Base-by-base conservation (phyloP, 1,140 invertebrate genomes). In the Aphelinus atriplicis region DNA sequence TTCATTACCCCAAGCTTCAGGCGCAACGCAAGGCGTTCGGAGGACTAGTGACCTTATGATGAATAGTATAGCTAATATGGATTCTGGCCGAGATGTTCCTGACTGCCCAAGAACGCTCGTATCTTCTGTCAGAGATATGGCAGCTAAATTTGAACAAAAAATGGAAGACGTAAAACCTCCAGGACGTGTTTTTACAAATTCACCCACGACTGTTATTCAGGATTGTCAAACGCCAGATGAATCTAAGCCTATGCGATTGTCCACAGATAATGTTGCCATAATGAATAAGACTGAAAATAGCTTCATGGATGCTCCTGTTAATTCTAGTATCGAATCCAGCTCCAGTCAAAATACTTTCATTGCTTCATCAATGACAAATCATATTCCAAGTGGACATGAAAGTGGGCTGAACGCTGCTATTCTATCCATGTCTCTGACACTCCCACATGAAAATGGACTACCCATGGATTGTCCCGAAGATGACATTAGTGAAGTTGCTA, bases 101-200 rank as follows among this genome's bases (percentile, higher is more conserved):
- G 87, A 88, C 65, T 87, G 83, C 69, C 74, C 86, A 0, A 82
- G 82, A 67, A 78, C 81, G 5, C 78, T 83, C 0, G 80, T 75
- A 70, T 89, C 84, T 81, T 92, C 88, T 57, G 95, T 95, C 0
- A 92, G 91, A 86, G 94, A 95, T 83, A 91, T 96, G 81, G 94
- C 95, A 2, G 93, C 94, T 1, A 92, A 92, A 82, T 96, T 96
- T 85, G 95, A 97, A 87, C 92, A 91, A 81, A 91, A 76, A 58
- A 55, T 63, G 3, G 74, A 71, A 6, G 68, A 76, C 48, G 46
- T 55, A 3, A 76, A 71, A 45, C 42, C 50, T 1, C 63, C 46
- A 66, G n/a, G 3, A 10, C 48, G 42, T 53, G 7, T 47, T 47
- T 76, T 71, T 42, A 57, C 64, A 26, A 72, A 68, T 70, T 66